Evolutionary conservation across 2,113 vertebrate species (phyloP).

Genomic region (Oxygymnocypris stewartii): DNA sequence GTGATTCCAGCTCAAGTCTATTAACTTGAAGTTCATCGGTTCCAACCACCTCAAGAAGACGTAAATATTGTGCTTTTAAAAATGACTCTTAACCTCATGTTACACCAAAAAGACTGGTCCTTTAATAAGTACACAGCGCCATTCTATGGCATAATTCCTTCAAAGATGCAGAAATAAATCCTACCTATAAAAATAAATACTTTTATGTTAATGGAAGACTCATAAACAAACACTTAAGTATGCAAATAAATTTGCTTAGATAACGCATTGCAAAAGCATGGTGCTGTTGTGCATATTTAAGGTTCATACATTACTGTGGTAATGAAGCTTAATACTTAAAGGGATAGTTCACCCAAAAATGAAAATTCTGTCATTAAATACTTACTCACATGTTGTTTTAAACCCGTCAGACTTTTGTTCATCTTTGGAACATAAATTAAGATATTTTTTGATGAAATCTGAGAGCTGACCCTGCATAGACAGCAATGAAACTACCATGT

Average conservation of each 20-base stretch:
- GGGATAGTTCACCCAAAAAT: too few species aligned
- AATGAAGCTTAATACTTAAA: not conserved
- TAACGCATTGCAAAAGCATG: not conserved
- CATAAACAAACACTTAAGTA: not conserved
- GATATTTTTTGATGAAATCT: too few species aligned
- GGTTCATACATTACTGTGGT: not conserved
- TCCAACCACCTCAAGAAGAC: not conserved
- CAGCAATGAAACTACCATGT: too few species aligned
- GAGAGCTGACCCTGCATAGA: too few species aligned
- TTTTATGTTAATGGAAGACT: not conserved
- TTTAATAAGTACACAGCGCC: not conserved
- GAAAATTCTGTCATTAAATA: too few species aligned
- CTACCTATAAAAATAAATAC: not conserved
- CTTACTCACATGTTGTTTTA: too few species aligned
- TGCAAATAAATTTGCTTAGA: not conserved
- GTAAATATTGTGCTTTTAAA: not conserved
- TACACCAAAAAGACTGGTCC: not conserved
- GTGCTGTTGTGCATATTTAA: not conserved
- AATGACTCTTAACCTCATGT: not conserved
- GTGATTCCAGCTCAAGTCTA: slow-evolving; percentile 10
- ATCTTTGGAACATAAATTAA: too few species aligned
- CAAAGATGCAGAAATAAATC: not conserved
- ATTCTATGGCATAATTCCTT: not conserved
- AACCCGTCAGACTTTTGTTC: too few species aligned
- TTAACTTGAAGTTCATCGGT: not conserved